phyloP scores from a whole-genome alignment of 2,888 invertebrate genomes.

The Synanthedon myopaeformis region DNA sequence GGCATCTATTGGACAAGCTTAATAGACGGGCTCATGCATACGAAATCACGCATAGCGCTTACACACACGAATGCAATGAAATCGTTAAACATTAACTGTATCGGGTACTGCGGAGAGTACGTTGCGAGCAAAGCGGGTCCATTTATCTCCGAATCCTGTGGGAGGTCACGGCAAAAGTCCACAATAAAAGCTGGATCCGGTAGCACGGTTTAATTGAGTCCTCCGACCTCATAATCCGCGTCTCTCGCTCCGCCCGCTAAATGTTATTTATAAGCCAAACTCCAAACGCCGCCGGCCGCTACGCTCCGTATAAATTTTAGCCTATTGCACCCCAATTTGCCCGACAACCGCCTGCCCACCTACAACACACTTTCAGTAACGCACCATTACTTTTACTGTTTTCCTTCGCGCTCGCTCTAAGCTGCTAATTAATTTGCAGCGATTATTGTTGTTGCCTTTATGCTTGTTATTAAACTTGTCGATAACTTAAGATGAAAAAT shows the following conservation, averaged over 20 bases:
- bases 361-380: conserved; percentile 26
- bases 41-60: conserved; percentile 2
- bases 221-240: conserved; percentile 66
- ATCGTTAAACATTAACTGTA: conserved; percentile 38
- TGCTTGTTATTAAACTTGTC: conserved; percentile 64
- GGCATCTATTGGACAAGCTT: not conserved
- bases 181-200: conserved; percentile 64
- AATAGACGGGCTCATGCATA: not conserved
- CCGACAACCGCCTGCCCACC: conserved; percentile 8
- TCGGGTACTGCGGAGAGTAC: conserved; percentile 33
- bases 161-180: conserved; percentile 62
- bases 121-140: conserved; percentile 48
- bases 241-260: conserved; percentile 55
- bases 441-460: conserved; percentile 56
- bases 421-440: conserved; percentile 56
- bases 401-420: conserved; percentile 45
- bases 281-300: conserved; percentile 37
- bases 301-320: conserved; percentile 42
- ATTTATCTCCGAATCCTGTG: conserved; percentile 62
- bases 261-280: conserved; percentile 65
- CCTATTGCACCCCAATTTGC: conserved; percentile 36
- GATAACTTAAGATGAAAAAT: conserved; percentile 65
- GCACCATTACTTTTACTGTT: conserved; percentile 40
- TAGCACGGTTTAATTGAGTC: conserved; percentile 68
- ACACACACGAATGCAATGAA: conserved; percentile 16